Evolutionary conservation across 2,888 invertebrate species (phyloP).

Genomic region (Drosophila yooni): DNA sequence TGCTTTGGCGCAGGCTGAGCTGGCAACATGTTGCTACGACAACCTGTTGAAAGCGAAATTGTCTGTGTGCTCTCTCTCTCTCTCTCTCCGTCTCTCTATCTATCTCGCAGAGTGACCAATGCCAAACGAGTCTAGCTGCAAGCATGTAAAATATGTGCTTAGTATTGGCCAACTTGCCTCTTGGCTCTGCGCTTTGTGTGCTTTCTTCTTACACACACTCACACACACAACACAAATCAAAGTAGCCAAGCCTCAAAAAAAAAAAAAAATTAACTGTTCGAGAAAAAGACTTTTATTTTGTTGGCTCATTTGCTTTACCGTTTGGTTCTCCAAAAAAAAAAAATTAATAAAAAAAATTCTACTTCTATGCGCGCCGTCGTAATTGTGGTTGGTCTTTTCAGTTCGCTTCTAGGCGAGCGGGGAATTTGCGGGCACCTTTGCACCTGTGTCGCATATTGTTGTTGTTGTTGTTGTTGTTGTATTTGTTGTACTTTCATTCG

Average conservation of each 20-base stretch:
- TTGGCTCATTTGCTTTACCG: slow-evolving; percentile 75
- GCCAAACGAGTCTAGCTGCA: slow-evolving; percentile 52
- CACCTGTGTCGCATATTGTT: slow-evolving; percentile 48
- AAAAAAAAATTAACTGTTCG: slow-evolving; percentile 75
- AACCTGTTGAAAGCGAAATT: slow-evolving; percentile 85
- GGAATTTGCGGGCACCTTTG: slow-evolving; percentile 36
- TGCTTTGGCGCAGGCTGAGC: slow-evolving; percentile 65
- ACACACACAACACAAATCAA: slow-evolving; percentile 13
- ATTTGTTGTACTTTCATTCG: slow-evolving; percentile 55
- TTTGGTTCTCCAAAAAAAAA: slow-evolving; percentile 59
- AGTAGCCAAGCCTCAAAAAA: slow-evolving; percentile 75
- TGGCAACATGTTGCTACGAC: slow-evolving; percentile 71
- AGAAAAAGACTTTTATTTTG: slow-evolving; percentile 44
- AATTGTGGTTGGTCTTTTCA: slow-evolving; percentile 19
- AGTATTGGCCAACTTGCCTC: slow-evolving; percentile 40
- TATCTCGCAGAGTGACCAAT: slow-evolving; percentile 43
- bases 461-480: slow-evolving; percentile 24
- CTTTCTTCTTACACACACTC: slow-evolving; percentile 56
- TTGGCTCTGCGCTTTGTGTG: slow-evolving; percentile 39
- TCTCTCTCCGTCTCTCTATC: slow-evolving; percentile 10
- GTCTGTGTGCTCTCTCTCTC: slow-evolving; percentile 40
- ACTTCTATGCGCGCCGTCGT: slow-evolving; percentile 39
- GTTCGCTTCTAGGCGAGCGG: slow-evolving; percentile 16
- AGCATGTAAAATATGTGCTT: slow-evolving; percentile 24
- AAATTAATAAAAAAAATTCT: slow-evolving; percentile 9